phyloP scores from a whole-genome alignment of 2,113 vertebrate genomes.

The Catharus fuscescens region DNA sequence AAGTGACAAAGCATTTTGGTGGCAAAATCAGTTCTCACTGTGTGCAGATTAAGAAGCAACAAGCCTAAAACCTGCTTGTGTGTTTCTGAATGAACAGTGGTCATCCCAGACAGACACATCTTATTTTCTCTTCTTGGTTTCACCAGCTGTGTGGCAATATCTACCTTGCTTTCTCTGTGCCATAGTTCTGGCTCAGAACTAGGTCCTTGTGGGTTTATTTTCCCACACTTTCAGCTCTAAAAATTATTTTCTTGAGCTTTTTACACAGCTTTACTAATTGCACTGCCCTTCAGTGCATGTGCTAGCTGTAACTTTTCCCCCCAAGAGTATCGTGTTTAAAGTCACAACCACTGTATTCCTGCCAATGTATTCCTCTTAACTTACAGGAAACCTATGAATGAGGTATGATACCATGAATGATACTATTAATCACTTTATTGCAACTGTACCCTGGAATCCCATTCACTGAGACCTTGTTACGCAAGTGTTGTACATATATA shows the following conservation, averaged over 20 bases:
- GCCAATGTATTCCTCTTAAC: neutral
- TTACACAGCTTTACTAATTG: neutral
- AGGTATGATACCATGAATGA: conserved; percentile 32
- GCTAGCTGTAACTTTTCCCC: neutral
- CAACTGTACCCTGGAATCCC: conserved; percentile 25
- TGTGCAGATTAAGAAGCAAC: neutral
- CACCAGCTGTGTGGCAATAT: neutral
- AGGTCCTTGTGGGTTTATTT: fast-evolving
- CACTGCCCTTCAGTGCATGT: fast-evolving
- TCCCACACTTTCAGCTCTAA: neutral
- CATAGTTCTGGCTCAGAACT: neutral
- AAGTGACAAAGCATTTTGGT: neutral
- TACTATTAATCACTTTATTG: conserved; percentile 44
- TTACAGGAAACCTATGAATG: neutral
- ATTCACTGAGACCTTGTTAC: neutral
- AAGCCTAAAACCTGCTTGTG: neutral
- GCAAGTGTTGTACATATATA: neutral
- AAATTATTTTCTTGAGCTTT: neutral
- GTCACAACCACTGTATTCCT: neutral
- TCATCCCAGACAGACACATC: neutral
- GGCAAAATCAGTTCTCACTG: neutral
- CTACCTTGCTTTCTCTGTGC: neutral
- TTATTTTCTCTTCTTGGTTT: neutral
- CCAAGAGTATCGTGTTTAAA: neutral
- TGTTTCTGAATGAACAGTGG: neutral